Conservation (phyloP, 2,113 vertebrate species). For the Entelurus aequoreus region DNA sequence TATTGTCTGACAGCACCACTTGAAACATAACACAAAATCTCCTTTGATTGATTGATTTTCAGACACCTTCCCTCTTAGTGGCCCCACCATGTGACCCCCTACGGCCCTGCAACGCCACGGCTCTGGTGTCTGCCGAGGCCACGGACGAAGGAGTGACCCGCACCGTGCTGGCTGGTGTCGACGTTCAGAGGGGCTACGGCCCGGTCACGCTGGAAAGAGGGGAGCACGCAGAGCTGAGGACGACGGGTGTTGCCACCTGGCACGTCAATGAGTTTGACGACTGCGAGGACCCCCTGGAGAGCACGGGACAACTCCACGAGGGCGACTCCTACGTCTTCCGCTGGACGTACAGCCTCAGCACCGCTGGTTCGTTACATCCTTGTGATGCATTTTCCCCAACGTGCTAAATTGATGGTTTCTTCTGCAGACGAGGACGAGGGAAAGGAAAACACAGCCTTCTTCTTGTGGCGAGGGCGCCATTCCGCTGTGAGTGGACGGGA, state of each 20-base stretch:
- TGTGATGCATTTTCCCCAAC: not conserved
- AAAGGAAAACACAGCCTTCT: slow-evolving; percentile 50
- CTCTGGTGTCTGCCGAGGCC: slow-evolving; percentile 29
- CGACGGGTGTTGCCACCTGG: slow-evolving; percentile 63
- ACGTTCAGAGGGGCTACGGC: slow-evolving; percentile 62
- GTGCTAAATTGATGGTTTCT: not conserved
- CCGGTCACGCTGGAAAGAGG: slow-evolving; percentile 52
- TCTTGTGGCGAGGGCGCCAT: slow-evolving; percentile 70
- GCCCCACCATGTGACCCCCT: slow-evolving; percentile 29
- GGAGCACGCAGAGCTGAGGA: slow-evolving; percentile 47
- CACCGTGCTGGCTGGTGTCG: slow-evolving; percentile 50
- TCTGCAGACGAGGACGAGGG: slow-evolving; percentile 30
- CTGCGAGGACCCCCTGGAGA: slow-evolving; percentile 50
- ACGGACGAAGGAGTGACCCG: not conserved
- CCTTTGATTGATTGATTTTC: not conserved
- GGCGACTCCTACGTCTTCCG: slow-evolving; percentile 69
- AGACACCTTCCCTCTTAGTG: not conserved
- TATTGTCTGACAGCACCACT: no score
- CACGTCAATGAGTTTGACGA: slow-evolving; percentile 65
- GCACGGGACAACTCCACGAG: slow-evolving; percentile 69
- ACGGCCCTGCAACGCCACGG: slow-evolving; percentile 64
- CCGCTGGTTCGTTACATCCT: slow-evolving; percentile 44
- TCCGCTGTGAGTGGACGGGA: slow-evolving; percentile 57
- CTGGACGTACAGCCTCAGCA: slow-evolving; percentile 62
- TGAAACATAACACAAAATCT: no score